Evolutionary conservation across 2,797 vertebrate species (phyloP), one percentile per base, ranked within the genome.

Genomic region (Sphaeramia orbicularis): DNA sequence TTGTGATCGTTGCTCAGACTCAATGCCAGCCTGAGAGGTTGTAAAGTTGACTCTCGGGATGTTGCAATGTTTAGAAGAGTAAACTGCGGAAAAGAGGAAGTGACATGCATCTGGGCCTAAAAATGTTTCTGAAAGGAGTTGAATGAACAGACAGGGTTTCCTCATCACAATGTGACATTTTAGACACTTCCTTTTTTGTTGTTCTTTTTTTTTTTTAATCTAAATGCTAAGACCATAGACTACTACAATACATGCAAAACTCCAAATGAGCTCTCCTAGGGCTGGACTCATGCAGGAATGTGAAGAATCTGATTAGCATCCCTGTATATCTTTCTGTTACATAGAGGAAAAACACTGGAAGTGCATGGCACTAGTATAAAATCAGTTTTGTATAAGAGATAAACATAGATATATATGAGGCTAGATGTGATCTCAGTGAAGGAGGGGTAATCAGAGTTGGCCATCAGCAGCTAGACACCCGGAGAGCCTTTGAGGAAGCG

Each of bases 341-440:
- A 51, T 50, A 45, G 65, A 51, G 48, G 48, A 52, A 71, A 82
- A 80, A 81, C 85, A 85, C 86, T 80, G 86, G 78, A 85, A 69
- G 69, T 86, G 73, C 65, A 56, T 63, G 45, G 58, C 76, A 81
- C 80, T 78, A 76, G 62, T 76, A 51, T 53, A 16, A 57, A 82
- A 49, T 76, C 76, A 65, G 69, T 63, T 66, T 60, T 71, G 78
- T 73, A 62, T 80, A 70, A 72, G 53, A 48, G 30, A 72, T 21
- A 1, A 24, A 5, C 41, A 43, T 49, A 40, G 38, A 65, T 43
- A 49, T 68, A 65, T 61, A 4, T 65, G 43, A 61, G 21, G 64
- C 61, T 37, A 6, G 14, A 27, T 42, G 6, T 15, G 10, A 49
- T 65, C 65, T 68, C 49, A 41, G 38, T 35, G 56, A 58, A 56